Conservation (phyloP, 37 sponge, comb jelly and placozoan species). For the Spongilla lacustris region DNA sequence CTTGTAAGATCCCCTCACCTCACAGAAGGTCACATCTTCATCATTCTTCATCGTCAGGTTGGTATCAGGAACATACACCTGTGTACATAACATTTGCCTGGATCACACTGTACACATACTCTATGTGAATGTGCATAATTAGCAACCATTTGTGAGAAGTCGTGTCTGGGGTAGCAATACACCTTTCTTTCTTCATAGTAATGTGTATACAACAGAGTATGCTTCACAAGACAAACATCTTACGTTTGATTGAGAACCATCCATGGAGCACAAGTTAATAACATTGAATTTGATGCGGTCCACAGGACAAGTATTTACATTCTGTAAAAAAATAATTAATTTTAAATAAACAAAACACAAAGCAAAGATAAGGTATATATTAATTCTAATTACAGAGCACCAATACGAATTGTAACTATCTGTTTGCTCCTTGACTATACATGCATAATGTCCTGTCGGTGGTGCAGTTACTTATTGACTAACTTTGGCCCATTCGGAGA, state of each 20-base stretch:
- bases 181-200: no score
- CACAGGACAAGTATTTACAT: slow-evolving; percentile 86
- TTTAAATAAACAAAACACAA: background rate
- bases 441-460: no score
- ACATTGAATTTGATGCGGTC: slow-evolving; percentile 68
- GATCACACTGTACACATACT: background rate
- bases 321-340: slow-evolving; percentile 30
- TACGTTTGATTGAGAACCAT: background rate
- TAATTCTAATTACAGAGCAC: no score
- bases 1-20: no score
- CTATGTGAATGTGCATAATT: background rate
- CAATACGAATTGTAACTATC: background rate
- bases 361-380: background rate
- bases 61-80: background rate
- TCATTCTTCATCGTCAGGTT: background rate
- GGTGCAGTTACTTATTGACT: slow-evolving; percentile 1
- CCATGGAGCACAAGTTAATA: slow-evolving; percentile 40
- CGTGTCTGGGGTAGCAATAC: no score
- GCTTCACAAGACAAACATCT: no score
- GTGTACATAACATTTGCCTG: slow-evolving; percentile 4
- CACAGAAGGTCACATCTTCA: slow-evolving; percentile 58
- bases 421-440: background rate
- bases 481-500: slow-evolving; percentile 88
- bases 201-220: no score
- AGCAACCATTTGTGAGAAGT: no score